These are phyloP conservation scores for Emydocephalus ijimae DNA, from an alignment of 2,113 vertebrate species.

Conservation along the genomic window DNA sequence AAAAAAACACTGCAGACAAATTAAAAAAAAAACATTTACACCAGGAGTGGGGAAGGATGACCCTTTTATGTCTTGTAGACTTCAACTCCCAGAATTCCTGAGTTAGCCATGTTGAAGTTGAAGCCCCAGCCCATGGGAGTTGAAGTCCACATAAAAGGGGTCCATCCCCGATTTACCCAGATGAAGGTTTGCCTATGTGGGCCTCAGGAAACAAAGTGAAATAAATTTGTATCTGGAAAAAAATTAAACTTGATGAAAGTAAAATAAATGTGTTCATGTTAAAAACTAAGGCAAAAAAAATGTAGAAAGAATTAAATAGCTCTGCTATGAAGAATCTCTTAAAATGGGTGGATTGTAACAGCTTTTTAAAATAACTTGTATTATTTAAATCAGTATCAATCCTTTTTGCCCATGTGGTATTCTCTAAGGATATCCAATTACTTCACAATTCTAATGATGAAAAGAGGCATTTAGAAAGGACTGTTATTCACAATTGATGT, in stretches of 20 bases:
- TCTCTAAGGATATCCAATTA: slow-evolving; percentile 30
- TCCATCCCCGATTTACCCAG: background rate
- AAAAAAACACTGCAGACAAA: background rate
- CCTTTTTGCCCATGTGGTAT: background rate
- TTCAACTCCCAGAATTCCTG: background rate
- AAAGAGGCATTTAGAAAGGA: slow-evolving; percentile 37
- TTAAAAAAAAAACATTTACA: background rate
- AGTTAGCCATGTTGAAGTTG: background rate
- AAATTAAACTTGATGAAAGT: background rate
- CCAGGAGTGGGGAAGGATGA: background rate
- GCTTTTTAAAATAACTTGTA: background rate
- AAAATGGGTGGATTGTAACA: background rate
- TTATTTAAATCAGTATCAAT: background rate
- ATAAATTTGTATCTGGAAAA: background rate
- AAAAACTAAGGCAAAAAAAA: background rate
- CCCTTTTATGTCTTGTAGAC: background rate
- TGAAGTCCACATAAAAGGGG: background rate
- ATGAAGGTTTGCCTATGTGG: background rate
- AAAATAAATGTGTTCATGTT: background rate
- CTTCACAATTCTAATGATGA: slow-evolving; percentile 33
- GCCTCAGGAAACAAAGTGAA: background rate
- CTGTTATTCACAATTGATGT: slow-evolving; percentile 29
- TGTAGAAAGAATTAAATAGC: background rate
- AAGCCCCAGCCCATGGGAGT: background rate
- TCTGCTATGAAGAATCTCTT: background rate